Conservation (phyloP, 2,113 vertebrate species). For the Cyprinodon tularosa region DNA sequence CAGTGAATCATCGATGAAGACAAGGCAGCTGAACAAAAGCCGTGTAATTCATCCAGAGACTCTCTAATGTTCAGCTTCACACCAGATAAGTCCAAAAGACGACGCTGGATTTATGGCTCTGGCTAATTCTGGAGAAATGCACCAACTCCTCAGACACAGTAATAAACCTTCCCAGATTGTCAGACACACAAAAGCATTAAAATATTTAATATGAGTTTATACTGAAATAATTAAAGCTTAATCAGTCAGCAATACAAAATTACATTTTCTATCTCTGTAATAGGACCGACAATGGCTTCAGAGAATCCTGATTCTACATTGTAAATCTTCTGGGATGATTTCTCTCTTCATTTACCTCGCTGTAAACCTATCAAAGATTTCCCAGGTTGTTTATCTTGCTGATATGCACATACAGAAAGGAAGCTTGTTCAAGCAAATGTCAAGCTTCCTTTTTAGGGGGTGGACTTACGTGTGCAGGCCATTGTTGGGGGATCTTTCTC, state of each 20-base stretch:
- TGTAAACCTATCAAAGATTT: background rate
- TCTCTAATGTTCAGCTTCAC: slow-evolving; percentile 60
- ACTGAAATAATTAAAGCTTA: slow-evolving; percentile 22
- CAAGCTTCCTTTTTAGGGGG: background rate
- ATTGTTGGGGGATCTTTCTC: slow-evolving; percentile 94
- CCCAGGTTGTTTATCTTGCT: background rate
- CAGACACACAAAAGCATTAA: slow-evolving; percentile 12
- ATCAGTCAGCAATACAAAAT: slow-evolving; percentile 16
- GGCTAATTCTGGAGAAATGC: slow-evolving; percentile 44
- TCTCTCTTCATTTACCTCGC: slow-evolving; percentile 6
- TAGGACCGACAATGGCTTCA: background rate
- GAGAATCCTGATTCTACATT: slow-evolving; percentile 5
- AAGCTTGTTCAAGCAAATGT: background rate
- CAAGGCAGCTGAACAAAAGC: slow-evolving; percentile 88
- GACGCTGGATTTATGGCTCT: slow-evolving; percentile 39
- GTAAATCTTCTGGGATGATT: background rate
- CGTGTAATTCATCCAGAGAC: slow-evolving; percentile 87
- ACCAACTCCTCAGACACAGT: slow-evolving; percentile 29
- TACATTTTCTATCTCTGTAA: background rate
- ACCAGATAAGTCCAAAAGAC: slow-evolving; percentile 53
- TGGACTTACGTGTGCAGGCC: slow-evolving; percentile 93
- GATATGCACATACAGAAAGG: background rate
- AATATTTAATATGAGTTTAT: slow-evolving; percentile 21
- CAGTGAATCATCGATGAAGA: slow-evolving; percentile 92
- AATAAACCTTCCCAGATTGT: slow-evolving; percentile 31